Evolutionary conservation across 2,797 vertebrate genomes (phyloP).

Genomic region (Columba guinea): DNA sequence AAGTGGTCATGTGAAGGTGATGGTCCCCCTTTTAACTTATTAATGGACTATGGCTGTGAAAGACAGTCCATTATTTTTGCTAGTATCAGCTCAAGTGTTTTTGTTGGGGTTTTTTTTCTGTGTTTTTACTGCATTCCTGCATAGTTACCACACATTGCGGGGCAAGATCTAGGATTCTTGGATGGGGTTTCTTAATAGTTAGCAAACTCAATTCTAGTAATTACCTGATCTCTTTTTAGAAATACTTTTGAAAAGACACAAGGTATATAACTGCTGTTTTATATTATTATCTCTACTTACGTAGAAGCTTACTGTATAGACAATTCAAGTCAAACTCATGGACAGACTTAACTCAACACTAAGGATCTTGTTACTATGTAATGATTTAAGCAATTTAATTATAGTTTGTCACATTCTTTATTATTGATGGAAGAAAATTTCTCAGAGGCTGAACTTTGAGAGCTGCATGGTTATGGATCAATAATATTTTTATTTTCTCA

Average conservation of each 20-base stretch:
- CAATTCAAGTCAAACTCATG: neutral
- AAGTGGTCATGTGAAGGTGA: neutral
- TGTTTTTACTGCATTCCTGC: neutral
- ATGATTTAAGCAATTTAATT: neutral
- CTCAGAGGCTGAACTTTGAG: neutral
- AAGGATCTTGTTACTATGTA: neutral
- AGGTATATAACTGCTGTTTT: neutral
- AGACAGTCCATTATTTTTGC: neutral
- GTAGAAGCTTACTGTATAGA: neutral
- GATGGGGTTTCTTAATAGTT: neutral
- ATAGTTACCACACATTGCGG: neutral
- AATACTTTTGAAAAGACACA: neutral
- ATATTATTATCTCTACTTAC: neutral
- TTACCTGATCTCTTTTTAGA: neutral
- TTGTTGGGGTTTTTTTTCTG: neutral
- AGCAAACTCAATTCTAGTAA: neutral
- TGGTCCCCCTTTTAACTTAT: neutral
- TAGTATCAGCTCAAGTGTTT: neutral
- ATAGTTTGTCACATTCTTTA: neutral
- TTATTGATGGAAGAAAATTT: neutral
- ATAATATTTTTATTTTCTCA: slow-evolving; percentile 1
- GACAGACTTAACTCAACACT: neutral
- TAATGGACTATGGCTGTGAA: neutral
- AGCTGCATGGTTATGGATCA: neutral
- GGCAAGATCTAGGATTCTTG: neutral